Percentiles rank a stretch among this genome's conserved stretches.
Conservation (phyloP, 2,797 vertebrate species). For the Synanceia verrucosa region DNA sequence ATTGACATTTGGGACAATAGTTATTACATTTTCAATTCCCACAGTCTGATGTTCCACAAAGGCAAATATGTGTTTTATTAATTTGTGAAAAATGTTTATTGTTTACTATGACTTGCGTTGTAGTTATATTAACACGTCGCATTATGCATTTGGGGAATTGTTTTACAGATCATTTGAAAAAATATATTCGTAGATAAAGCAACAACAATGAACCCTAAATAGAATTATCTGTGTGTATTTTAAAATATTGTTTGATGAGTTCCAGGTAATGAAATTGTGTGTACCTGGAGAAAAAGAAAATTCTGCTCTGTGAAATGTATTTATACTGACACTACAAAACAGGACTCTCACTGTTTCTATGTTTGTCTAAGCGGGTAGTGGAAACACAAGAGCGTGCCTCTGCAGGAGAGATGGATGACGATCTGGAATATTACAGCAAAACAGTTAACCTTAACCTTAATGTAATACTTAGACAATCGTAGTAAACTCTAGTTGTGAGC, state of each 20-base stretch:
- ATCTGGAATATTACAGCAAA: neutral
- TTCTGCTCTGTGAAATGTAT: neutral
- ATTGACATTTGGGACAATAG: neutral
- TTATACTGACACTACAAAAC: neutral
- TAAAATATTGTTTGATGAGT: conserved; percentile 13
- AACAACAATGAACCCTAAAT: neutral
- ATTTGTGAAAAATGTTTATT: neutral
- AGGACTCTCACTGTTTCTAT: conserved; percentile 1
- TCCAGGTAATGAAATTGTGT: neutral
- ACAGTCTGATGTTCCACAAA: neutral
- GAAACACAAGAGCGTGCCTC: neutral
- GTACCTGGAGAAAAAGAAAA: neutral
- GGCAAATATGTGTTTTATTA: neutral
- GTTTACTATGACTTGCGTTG: too few species aligned
- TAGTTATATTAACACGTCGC: neutral
- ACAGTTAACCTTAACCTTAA: neutral
- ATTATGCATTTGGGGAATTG: neutral
- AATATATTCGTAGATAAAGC: neutral
- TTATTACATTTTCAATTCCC: neutral
- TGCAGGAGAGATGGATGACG: neutral
- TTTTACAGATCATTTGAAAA: neutral
- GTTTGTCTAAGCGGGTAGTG: conserved; percentile 10
- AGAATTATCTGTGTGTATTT: neutral
- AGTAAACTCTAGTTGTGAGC: conserved; percentile 3
- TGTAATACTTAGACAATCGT: neutral